phyloP scores from a whole-genome alignment of 2,113 vertebrate species.

The Zosterops lateralis region DNA sequence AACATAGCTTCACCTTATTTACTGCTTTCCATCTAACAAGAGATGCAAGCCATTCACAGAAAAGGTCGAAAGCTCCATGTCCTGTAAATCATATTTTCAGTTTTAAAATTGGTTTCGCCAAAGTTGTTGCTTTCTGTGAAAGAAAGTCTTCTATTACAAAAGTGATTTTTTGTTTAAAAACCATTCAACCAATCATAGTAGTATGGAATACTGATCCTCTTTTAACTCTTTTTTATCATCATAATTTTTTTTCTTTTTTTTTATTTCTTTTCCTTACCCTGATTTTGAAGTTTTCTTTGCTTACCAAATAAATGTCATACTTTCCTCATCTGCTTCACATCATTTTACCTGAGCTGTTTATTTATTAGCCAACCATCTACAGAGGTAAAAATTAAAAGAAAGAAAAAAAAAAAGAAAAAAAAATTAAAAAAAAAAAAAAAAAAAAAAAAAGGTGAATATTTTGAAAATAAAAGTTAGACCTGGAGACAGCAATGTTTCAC shows the following conservation, averaged over 20 bases:
- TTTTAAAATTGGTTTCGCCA: neutral
- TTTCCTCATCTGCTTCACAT: neutral
- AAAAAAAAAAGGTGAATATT: neutral
- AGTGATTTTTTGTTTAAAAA: neutral
- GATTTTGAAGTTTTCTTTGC: constrained; percentile 17
- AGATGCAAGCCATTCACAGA: neutral
- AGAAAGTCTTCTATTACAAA: neutral
- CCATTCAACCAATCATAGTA: neutral
- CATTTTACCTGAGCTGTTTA: neutral
- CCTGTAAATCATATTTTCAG: neutral
- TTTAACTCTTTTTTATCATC: neutral
- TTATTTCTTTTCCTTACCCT: neutral
- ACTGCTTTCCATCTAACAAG: neutral
- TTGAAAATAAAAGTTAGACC: constrained; percentile 2
- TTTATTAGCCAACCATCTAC: neutral
- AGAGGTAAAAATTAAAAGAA: neutral
- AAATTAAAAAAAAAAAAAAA: neutral
- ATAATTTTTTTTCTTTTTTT: neutral
- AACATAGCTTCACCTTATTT: neutral
- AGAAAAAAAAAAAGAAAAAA: no score
- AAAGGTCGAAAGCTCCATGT: neutral
- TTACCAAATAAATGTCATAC: neutral
- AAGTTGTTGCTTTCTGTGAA: neutral
- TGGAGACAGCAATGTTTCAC: neutral
- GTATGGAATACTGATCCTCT: neutral